These are phyloP conservation scores for Oncorhynchus clarkii DNA, from an alignment of 2,113 vertebrate genomes.

Conservation along the genomic window DNA sequence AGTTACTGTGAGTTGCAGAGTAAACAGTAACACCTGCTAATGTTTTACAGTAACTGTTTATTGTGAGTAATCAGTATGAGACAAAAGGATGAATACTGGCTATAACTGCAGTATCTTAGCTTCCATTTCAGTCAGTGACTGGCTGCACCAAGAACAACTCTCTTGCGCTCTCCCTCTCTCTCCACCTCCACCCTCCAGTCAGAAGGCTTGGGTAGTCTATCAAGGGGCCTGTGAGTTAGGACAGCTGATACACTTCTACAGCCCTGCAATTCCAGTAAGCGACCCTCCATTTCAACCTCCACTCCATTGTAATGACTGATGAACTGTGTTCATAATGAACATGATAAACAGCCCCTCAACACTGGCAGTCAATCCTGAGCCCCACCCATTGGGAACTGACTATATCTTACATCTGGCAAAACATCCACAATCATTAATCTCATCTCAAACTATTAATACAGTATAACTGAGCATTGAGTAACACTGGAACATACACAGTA, in stretches of 20 bases:
- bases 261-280: not conserved
- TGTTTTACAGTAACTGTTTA: not conserved
- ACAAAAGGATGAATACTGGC: not conserved
- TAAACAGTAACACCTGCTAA: not conserved
- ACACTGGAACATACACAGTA: not conserved
- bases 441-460: not conserved
- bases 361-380: not conserved
- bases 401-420: not conserved
- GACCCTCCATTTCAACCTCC: not conserved
- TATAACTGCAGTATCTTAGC: not conserved
- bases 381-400: not conserved
- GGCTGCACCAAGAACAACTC: not conserved
- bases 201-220: not conserved
- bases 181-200: not conserved
- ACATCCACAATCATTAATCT: no score
- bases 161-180: not conserved
- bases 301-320: not conserved
- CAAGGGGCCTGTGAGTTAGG: not conserved
- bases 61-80: not conserved
- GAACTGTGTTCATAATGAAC: not conserved
- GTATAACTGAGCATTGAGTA: not conserved
- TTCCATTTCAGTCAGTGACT: not conserved
- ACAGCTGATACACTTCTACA: not conserved
- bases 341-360: not conserved
- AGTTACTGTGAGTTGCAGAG: no score